A percentile compares a stretch with the other conserved stretches of the same genome.
These are phyloP conservation scores for Synodontis membranacea DNA, from an alignment of 2,113 vertebrate species.

Conservation along the genomic window DNA sequence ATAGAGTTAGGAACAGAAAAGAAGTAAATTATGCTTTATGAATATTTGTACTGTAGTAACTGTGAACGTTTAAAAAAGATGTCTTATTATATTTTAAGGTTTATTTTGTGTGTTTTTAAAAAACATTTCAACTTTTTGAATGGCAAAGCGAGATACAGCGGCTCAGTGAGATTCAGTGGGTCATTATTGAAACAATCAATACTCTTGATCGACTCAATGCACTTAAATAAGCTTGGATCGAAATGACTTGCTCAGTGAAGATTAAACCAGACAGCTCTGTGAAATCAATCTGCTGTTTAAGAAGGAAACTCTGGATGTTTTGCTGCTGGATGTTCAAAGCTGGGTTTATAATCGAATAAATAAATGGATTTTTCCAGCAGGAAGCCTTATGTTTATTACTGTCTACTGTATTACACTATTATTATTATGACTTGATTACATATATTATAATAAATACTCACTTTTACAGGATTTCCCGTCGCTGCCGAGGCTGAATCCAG, in stretches of 20 bases:
- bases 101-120: not conserved
- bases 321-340: no score
- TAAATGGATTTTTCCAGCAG: not conserved
- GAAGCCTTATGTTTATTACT: not conserved
- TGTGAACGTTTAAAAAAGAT: not conserved
- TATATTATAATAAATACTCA: conserved; percentile 59
- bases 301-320: not conserved
- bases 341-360: not conserved
- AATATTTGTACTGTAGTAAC: not conserved
- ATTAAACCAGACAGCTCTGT: not conserved
- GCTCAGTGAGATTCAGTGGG: not conserved
- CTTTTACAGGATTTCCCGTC: conserved; percentile 98
- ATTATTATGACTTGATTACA: not conserved
- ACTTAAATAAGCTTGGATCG: not conserved
- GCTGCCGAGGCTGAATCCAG: conserved; percentile 92
- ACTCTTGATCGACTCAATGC: not conserved
- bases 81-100: not conserved
- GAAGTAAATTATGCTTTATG: not conserved
- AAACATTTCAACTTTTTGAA: not conserved
- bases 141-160: not conserved
- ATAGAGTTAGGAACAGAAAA: not conserved
- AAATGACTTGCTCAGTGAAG: not conserved
- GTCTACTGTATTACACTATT: not conserved
- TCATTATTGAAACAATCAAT: not conserved
- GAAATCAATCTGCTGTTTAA: not conserved